Base-by-base conservation (phyloP, 2,888 invertebrate species). In the Cheilosia grossa region DNA sequence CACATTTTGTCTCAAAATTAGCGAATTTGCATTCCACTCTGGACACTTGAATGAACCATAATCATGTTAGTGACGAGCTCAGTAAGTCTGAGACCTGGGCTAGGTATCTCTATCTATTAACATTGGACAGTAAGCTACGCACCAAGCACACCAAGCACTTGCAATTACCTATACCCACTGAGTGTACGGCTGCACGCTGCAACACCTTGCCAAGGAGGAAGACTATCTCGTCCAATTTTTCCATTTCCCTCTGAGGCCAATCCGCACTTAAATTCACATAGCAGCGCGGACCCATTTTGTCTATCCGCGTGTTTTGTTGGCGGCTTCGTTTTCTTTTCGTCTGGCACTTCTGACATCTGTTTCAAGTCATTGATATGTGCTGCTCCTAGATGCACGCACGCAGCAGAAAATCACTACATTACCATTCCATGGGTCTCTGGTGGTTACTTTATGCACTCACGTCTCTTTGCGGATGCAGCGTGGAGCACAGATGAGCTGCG, bases 331-430 rank as follows among this genome's bases (percentile, higher is more conserved):
- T 40, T 56, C 59, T 54, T 54, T 54, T 59, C 24, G 7, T 10
- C 1, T 59, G 21, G 61, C 42, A 17, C 49, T 9, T 64, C 85
- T 73, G 81, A 86, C 78, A 86, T 82, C 73, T 86, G 82, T 69
- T 82, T 82, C 73, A 86, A 78, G 82, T 82, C 82, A 82, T 59
- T 85, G 86, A 77, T 82, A 78, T 75, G 75, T 72, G 67, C 64
- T 63, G 61, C 80, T 85, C 54, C 59, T 85, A 66, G 75, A 64
- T 66, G 70, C 70, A 70, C 61, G 75, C 75, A 81, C 67, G 75
- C 67, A 66, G 47, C 70, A 85, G 75, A 77, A 81, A 81, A 85
- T 75, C 66, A 72, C 66, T 64, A 64, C 80, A 85, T 85, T 85
- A 74, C 80, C 56, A 81, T 80, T 72, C 67, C 47, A 51, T 67